Conservation (phyloP, 2,113 vertebrate genomes). For the Neoarius graeffei region DNA sequence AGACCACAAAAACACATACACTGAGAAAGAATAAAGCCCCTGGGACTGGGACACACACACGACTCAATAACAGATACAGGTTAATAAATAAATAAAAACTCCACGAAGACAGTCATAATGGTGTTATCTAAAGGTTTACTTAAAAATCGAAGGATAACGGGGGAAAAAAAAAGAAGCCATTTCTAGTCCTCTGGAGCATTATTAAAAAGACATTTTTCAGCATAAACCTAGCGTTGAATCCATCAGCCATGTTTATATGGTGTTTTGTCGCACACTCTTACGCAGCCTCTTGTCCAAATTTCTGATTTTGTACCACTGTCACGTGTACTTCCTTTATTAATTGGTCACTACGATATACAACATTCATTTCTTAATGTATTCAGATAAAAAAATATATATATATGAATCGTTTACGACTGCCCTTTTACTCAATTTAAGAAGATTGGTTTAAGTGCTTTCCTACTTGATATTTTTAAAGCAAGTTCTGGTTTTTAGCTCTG, state of each 20-base stretch:
- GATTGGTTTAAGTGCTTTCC: not conserved
- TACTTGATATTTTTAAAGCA: not conserved
- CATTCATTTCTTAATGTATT: not conserved
- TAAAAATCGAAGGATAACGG: not conserved
- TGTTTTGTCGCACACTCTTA: not conserved
- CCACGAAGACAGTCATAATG: not conserved
- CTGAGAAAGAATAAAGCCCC: not conserved
- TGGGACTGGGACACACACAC: not conserved
- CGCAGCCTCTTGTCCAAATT: not conserved
- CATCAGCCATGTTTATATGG: not conserved
- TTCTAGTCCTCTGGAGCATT: not conserved
- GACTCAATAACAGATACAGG: not conserved
- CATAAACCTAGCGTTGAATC: not conserved
- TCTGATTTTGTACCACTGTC: not conserved
- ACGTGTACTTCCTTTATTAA: not conserved
- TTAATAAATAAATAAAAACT: not conserved
- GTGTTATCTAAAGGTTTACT: not conserved
- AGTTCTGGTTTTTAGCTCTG: not conserved
- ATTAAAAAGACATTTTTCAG: not conserved
- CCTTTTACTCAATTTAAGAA: not conserved
- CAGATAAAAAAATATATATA: not conserved
- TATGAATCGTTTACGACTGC: not conserved
- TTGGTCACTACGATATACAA: not conserved
- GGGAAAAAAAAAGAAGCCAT: not conserved
- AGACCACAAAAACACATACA: slow-evolving; percentile 27